Percentiles rank a stretch among this genome's conserved stretches.
Evolutionary conservation across 2,113 vertebrate genomes (phyloP).

Genomic region (Anolis carolinensis): DNA sequence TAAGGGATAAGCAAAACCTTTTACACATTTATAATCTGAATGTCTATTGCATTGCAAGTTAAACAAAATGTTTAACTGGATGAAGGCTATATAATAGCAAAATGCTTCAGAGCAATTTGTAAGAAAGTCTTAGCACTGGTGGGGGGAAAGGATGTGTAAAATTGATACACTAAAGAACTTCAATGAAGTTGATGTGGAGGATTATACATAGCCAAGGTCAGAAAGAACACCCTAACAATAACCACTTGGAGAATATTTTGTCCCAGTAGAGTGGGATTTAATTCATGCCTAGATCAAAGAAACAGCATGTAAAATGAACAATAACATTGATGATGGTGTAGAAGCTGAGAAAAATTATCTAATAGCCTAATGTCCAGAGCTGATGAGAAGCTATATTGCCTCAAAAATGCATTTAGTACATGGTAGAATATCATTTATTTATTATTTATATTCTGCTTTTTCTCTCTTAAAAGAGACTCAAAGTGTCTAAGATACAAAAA

Average conservation of each 20-base stretch:
- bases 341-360: neutral
- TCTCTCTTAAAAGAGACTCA: no score
- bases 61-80: neutral
- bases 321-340: neutral
- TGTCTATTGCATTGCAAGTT: neutral
- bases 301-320: neutral
- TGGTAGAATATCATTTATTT: neutral
- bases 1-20: neutral
- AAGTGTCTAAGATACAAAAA: neutral
- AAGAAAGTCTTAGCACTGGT: neutral
- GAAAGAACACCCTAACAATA: conserved; percentile 4
- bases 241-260: neutral
- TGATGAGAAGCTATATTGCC: neutral
- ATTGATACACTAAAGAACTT: neutral
- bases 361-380: neutral
- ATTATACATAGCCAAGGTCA: neutral
- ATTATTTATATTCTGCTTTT: no score
- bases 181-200: neutral
- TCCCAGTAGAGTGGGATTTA: neutral
- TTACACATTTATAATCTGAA: conserved; percentile 11
- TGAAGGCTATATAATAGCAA: neutral
- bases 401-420: neutral
- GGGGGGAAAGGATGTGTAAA: neutral
- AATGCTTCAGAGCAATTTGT: conserved; percentile 1
- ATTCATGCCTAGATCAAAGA: neutral